Evolutionary conservation across 2,888 invertebrate genomes (phyloP).

Genomic region (Macroteleia sp.): DNA sequence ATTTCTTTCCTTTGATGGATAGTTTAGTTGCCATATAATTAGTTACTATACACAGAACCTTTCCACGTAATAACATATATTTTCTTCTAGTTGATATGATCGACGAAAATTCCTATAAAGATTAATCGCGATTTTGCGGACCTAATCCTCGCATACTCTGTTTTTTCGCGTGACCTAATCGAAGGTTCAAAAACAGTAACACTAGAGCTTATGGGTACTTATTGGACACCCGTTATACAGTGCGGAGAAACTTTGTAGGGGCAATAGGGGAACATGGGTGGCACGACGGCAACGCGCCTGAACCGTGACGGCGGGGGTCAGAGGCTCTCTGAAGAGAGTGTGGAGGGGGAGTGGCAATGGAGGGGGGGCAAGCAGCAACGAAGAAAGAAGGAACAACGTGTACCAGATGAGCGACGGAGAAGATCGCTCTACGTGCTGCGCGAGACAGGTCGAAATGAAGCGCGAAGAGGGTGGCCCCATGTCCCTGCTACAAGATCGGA

Average conservation of each 20-base stretch:
- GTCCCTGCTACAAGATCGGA: not conserved
- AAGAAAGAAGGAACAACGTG: not conserved
- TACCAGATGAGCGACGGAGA: constrained; percentile 18
- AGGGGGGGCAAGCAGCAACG: constrained; percentile 22
- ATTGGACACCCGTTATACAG: constrained; percentile 24
- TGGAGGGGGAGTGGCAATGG: constrained; percentile 19
- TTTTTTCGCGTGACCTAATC: no score
- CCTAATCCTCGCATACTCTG: no score
- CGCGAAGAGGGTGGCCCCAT: constrained; percentile 1
- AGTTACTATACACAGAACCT: no score
- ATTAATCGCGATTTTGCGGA: no score
- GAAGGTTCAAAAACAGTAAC: no score
- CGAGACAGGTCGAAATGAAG: constrained; percentile 24
- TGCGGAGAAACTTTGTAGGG: constrained; percentile 17
- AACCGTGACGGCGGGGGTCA: constrained; percentile 56
- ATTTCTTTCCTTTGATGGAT: no score
- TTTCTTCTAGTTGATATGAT: no score
- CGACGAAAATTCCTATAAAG: no score
- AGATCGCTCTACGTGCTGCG: constrained; percentile 11
- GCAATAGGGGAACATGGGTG: constrained; percentile 53
- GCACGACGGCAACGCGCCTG: constrained; percentile 59
- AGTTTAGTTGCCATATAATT: no score
- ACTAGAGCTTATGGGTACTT: not conserved
- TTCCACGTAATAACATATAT: no score
- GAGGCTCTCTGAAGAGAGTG: constrained; percentile 16